Percentiles rank a stretch among this genome's conserved stretches.
Evolutionary conservation across 2,888 invertebrate genomes (phyloP).

Genomic region (Lucinisca nassula): DNA sequence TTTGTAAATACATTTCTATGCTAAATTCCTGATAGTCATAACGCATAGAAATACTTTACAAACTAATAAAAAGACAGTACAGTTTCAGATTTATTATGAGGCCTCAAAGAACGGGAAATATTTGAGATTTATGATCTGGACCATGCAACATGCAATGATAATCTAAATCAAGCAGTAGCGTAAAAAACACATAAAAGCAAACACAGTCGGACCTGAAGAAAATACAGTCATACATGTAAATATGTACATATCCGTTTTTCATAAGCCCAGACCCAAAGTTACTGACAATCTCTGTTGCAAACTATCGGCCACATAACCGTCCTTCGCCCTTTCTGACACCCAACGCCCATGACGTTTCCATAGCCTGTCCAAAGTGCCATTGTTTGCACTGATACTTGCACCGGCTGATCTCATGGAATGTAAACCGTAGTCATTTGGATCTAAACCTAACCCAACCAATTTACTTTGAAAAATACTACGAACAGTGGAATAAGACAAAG

Average conservation of each 20-base stretch:
- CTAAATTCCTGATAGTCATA: too few relatives aligned
- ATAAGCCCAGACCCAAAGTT: background rate
- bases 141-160: too few relatives aligned
- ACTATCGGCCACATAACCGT: background rate
- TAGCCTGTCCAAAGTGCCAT: background rate
- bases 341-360: background rate
- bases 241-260: background rate
- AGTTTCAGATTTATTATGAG: too few relatives aligned
- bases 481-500: background rate
- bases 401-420: conserved; percentile 1
- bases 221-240: too few relatives aligned
- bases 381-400: background rate
- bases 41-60: too few relatives aligned
- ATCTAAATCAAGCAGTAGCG: too few relatives aligned
- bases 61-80: too few relatives aligned
- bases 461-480: background rate
- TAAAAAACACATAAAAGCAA: too few relatives aligned
- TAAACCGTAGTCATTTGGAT: background rate
- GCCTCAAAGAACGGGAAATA: background rate
- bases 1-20: too few relatives aligned
- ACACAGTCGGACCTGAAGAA: too few relatives aligned
- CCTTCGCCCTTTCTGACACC: background rate
- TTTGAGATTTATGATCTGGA: background rate
- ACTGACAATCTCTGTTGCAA: background rate
- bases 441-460: background rate